These are phyloP conservation scores for Drosophila colorata DNA, from an alignment of 2,888 invertebrate species.

Conservation along the genomic window DNA sequence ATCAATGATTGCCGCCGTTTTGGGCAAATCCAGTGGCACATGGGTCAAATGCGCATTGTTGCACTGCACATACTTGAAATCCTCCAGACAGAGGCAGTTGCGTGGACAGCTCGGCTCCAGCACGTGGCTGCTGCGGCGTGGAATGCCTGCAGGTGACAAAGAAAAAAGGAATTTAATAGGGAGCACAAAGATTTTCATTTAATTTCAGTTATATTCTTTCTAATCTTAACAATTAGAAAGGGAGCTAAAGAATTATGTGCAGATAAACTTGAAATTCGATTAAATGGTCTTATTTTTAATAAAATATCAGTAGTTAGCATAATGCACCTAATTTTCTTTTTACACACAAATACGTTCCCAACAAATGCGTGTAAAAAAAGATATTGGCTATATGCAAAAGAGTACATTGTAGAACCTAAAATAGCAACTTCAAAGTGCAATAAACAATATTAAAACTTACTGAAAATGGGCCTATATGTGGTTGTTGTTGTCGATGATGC, in stretches of 20 bases:
- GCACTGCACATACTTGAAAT: constrained; percentile 85
- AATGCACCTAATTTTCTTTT: too few relatives aligned
- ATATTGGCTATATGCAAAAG: too few relatives aligned
- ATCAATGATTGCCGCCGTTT: constrained; percentile 80
- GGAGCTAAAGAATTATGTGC: too few relatives aligned
- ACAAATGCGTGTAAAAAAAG: too few relatives aligned
- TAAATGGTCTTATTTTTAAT: too few relatives aligned
- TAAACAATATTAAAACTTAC: constrained; percentile 56
- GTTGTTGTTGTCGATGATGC: constrained; percentile 67
- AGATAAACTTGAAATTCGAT: too few relatives aligned
- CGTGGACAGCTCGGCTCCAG: constrained; percentile 82
- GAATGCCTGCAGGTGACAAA: constrained; percentile 60
- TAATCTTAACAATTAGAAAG: neutral
- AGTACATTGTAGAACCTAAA: too few relatives aligned
- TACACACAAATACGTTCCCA: too few relatives aligned
- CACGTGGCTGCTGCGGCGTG: constrained; percentile 80
- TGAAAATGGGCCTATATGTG: constrained; percentile 71
- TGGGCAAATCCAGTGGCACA: constrained; percentile 85
- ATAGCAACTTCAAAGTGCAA: too few relatives aligned
- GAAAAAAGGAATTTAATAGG: neutral
- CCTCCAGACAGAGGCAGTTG: constrained; percentile 82
- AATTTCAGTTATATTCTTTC: too few relatives aligned
- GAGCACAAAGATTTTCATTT: too few relatives aligned
- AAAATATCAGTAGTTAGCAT: too few relatives aligned
- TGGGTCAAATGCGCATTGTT: constrained; percentile 86